phyloP scores from a whole-genome alignment of 2,797 vertebrate species.

The Pitangus sulphuratus region DNA sequence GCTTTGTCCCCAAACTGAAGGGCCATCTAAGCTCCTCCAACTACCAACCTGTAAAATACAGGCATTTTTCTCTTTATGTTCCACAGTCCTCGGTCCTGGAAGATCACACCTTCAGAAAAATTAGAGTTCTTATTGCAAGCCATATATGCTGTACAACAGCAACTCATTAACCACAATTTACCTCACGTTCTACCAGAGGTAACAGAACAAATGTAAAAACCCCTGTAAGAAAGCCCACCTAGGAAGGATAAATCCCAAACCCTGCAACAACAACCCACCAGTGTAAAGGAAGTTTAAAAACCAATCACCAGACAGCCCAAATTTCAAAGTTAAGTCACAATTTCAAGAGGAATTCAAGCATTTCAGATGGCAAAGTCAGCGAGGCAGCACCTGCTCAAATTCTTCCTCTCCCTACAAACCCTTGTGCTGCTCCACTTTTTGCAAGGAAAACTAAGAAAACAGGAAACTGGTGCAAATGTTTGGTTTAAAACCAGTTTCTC shows the following conservation, averaged over 20 bases:
- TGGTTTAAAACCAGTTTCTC: not conserved
- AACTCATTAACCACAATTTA: not conserved
- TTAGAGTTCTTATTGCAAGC: not conserved
- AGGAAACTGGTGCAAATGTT: not conserved
- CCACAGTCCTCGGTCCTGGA: not conserved
- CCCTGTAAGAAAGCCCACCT: not conserved
- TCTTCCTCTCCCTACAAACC: not conserved
- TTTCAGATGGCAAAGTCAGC: not conserved
- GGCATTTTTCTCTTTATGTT: not conserved
- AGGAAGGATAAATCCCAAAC: not conserved
- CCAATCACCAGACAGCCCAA: not conserved
- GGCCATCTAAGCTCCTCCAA: not conserved
- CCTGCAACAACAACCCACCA: not conserved
- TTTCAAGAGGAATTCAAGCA: not conserved
- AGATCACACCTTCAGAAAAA: not conserved
- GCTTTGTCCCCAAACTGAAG: not conserved
- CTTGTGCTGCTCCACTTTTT: not conserved
- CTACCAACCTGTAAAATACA: not conserved
- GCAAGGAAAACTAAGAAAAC: not conserved
- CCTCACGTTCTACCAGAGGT: not conserved
- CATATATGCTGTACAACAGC: fast-evolving
- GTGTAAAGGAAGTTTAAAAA: not conserved
- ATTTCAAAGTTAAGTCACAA: not conserved
- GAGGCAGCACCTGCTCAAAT: not conserved
- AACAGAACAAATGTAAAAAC: not conserved